These are phyloP conservation scores for Dryoscopus gambensis DNA, from an alignment of 2,113 vertebrate genomes.

Conservation along the genomic window DNA sequence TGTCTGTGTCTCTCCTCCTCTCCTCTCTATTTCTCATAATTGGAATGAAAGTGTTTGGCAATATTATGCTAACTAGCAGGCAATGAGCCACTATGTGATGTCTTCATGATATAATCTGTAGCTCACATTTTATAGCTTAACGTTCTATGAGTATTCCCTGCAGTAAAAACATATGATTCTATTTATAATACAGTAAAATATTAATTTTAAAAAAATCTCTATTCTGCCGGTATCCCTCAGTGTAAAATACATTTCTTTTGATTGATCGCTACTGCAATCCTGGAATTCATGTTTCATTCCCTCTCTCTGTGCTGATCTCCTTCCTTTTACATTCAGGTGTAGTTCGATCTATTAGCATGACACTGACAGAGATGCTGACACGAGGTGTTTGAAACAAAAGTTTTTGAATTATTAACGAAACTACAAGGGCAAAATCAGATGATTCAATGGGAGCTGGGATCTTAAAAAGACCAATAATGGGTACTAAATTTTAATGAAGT, in stretches of 20 bases:
- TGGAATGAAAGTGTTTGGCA: neutral
- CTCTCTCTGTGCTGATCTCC: neutral
- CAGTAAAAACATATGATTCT: neutral
- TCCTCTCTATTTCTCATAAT: neutral
- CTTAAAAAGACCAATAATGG: slow-evolving; percentile 49
- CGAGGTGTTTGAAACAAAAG: slow-evolving; percentile 46
- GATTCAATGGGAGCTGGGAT: slow-evolving; percentile 26
- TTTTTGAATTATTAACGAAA: slow-evolving; percentile 68
- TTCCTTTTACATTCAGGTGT: neutral
- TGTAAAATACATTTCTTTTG: neutral
- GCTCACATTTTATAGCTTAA: neutral
- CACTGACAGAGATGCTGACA: slow-evolving; percentile 48
- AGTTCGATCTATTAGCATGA: slow-evolving; percentile 39
- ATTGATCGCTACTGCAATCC: neutral
- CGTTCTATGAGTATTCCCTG: neutral
- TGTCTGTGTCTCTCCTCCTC: neutral
- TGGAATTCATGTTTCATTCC: neutral
- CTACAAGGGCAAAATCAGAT: slow-evolving; percentile 57
- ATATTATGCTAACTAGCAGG: neutral
- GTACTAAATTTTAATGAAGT: slow-evolving; percentile 72
- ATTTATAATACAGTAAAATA: neutral
- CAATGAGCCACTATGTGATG: neutral
- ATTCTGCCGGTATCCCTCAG: neutral
- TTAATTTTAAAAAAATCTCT: neutral
- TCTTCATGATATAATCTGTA: neutral